Evolutionary conservation across 2,113 vertebrate species (phyloP).

Genomic region (Alectura lathami): DNA sequence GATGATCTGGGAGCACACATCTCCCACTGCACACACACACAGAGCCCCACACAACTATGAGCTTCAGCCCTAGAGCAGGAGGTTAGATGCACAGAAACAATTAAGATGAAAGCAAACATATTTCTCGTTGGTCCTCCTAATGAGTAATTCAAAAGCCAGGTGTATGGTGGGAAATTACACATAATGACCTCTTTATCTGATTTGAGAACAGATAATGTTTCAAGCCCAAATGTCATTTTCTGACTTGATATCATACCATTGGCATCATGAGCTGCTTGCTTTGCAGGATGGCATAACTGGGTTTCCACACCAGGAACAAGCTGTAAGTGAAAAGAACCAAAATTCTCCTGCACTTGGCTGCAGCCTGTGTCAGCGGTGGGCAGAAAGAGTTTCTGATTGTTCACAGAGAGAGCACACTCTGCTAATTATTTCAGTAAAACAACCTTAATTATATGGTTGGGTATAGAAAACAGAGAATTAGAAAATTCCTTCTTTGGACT

Average conservation of each 20-base stretch:
- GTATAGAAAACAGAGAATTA: not conserved
- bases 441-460: not conserved
- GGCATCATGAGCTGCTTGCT: not conserved
- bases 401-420: not conserved
- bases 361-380: not conserved
- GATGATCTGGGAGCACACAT: not conserved
- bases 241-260: fast-evolving
- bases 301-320: not conserved
- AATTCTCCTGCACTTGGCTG: not conserved
- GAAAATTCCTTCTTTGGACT: not conserved
- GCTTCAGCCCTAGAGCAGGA: not conserved
- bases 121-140: not conserved
- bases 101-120: not conserved
- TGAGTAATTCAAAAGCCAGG: not conserved
- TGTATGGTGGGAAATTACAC: not conserved
- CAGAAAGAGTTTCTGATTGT: not conserved
- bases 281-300: not conserved
- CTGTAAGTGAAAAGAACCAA: not conserved
- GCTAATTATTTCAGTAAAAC: not conserved
- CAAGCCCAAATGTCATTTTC: not conserved
- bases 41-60: not conserved
- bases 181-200: not conserved
- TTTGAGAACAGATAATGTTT: not conserved
- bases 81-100: not conserved
- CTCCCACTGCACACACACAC: not conserved